Conservation (phyloP, 2,888 invertebrate species). For the Philonicus albiceps region DNA sequence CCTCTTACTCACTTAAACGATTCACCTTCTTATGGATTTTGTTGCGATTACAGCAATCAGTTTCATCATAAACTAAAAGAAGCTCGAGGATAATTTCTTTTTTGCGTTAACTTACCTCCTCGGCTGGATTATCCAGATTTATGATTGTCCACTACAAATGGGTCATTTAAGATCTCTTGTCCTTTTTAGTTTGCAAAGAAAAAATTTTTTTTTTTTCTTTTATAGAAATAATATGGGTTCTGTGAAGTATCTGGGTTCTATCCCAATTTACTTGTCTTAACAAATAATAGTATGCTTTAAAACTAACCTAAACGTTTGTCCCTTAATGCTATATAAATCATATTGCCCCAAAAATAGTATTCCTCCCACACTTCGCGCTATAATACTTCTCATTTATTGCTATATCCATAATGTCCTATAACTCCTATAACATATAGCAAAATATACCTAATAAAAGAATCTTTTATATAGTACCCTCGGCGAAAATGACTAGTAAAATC, state of each 20-base stretch:
- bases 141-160: not conserved
- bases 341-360: no score
- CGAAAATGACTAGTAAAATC: no score
- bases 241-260: not conserved
- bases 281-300: no score
- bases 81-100: not conserved
- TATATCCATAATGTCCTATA: no score
- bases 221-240: not conserved
- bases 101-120: not conserved
- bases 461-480: no score
- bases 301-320: no score
- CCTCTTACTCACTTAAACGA: slow-evolving; percentile 5
- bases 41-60: slow-evolving; percentile 2
- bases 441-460: no score
- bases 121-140: not conserved
- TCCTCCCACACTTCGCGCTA: no score
- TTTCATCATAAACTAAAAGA: not conserved
- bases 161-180: not conserved
- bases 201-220: not conserved
- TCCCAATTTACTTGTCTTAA: not conserved
- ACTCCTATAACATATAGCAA: no score
- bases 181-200: not conserved
- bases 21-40: not conserved
- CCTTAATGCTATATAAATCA: no score
- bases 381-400: no score